These are phyloP conservation scores for Sinocyclocheilus anophthalmus DNA, from an alignment of 2,113 vertebrate genomes.

Conservation along the genomic window DNA sequence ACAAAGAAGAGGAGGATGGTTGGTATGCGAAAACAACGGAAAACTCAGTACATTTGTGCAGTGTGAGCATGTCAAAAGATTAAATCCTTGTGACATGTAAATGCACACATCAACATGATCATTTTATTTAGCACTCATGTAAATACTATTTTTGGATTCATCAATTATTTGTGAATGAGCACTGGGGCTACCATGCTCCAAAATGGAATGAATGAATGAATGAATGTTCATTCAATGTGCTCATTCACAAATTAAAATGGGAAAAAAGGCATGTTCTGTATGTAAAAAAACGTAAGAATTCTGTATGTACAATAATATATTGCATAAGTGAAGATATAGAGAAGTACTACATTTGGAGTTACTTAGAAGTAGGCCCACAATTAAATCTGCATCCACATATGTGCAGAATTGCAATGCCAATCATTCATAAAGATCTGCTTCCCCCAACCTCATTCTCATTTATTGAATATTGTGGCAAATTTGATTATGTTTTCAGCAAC, in stretches of 20 bases:
- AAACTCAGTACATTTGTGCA: too few species aligned
- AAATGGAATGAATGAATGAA: too few species aligned
- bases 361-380: background rate
- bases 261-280: background rate
- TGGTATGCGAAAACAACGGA: too few species aligned
- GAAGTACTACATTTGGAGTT: background rate
- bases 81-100: too few species aligned
- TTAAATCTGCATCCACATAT: background rate
- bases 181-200: too few species aligned
- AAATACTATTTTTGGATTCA: too few species aligned
- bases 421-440: background rate
- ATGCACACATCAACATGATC: too few species aligned
- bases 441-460: background rate
- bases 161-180: too few species aligned
- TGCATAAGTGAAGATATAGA: background rate
- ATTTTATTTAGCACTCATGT: too few species aligned
- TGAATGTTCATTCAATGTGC: background rate
- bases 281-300: too few species aligned
- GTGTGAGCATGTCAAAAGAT: too few species aligned
- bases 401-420: background rate
- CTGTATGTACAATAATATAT: background rate
- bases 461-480: background rate
- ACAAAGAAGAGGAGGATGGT: too few species aligned
- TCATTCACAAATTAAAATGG: background rate
- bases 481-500: background rate